phyloP scores from a whole-genome alignment of 2,797 vertebrate species.

The Babyrousa celebensis region DNA sequence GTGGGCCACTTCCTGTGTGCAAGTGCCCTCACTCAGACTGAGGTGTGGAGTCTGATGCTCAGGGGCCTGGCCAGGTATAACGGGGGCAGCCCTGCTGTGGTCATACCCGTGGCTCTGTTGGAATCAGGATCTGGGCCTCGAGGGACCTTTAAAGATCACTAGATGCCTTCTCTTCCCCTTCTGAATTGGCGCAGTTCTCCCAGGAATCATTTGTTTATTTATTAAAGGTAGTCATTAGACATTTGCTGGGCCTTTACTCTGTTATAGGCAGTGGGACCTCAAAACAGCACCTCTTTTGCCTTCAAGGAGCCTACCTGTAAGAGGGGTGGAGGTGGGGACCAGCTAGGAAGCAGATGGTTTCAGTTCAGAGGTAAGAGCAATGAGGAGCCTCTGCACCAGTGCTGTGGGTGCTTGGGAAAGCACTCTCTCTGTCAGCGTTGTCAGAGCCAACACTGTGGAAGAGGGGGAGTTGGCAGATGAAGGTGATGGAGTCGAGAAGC shows the following conservation, averaged over 20 bases:
- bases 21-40: not conserved
- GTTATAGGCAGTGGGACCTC: constrained; percentile 7
- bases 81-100: too few species aligned
- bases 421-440: not conserved
- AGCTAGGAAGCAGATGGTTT: not conserved
- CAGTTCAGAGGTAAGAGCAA: not conserved
- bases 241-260: not conserved
- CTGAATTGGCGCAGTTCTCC: not conserved
- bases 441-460: not conserved
- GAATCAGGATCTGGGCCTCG: not conserved
- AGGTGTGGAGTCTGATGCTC: not conserved
- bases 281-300: not conserved
- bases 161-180: not conserved
- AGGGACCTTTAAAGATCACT: not conserved
- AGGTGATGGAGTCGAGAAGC: not conserved
- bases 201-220: not conserved
- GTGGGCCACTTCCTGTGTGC: not conserved
- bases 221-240: not conserved
- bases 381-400: too few species aligned
- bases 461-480: not conserved
- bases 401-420: not conserved
- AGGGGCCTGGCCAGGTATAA: not conserved
- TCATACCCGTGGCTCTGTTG: not conserved
- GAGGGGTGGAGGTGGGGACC: not conserved
- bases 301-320: not conserved